phyloP scores from a whole-genome alignment of 2,888 invertebrate species.

The Sicus ferrugineus region DNA sequence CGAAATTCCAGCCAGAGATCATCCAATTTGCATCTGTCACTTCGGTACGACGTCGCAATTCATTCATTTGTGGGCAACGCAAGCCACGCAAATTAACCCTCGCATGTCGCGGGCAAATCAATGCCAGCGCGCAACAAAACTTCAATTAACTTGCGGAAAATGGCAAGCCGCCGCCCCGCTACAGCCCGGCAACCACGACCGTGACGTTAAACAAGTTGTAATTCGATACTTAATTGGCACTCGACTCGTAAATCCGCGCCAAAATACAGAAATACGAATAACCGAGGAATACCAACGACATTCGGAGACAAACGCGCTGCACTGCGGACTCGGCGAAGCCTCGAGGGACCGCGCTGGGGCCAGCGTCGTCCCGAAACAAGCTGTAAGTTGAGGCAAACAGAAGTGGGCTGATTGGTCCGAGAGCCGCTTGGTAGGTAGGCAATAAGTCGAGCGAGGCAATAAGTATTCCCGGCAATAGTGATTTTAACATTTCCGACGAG shows the following conservation, averaged over 20 bases:
- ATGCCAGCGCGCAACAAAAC: constrained; percentile 40
- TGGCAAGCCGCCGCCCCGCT: not conserved
- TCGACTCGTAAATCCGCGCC: constrained; percentile 62
- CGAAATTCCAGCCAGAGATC: constrained; percentile 6
- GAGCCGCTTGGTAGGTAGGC: too few relatives aligned
- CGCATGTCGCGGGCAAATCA: constrained; percentile 19
- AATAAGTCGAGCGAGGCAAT: too few relatives aligned
- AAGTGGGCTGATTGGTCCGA: too few relatives aligned
- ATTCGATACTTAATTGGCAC: constrained; percentile 66
- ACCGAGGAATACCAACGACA: too few relatives aligned
- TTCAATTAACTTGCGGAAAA: constrained; percentile 55
- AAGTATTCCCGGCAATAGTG: too few relatives aligned
- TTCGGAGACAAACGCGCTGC: too few relatives aligned
- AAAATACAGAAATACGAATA: not conserved
- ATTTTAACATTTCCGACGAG: too few relatives aligned
- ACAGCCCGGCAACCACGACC: constrained; percentile 9
- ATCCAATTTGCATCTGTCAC: constrained; percentile 37
- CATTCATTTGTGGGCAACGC: not conserved
- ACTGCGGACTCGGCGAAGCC: too few relatives aligned
- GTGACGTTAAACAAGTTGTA: constrained; percentile 64
- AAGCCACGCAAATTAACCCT: not conserved
- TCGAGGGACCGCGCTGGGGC: too few relatives aligned
- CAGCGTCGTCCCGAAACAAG: too few relatives aligned
- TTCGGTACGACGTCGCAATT: constrained; percentile 20
- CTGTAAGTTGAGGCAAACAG: too few relatives aligned